Percentiles rank a stretch among this genome's conserved stretches.
phyloP scores from a whole-genome alignment of 2,113 vertebrate species.

The Falcunculus frontatus region DNA sequence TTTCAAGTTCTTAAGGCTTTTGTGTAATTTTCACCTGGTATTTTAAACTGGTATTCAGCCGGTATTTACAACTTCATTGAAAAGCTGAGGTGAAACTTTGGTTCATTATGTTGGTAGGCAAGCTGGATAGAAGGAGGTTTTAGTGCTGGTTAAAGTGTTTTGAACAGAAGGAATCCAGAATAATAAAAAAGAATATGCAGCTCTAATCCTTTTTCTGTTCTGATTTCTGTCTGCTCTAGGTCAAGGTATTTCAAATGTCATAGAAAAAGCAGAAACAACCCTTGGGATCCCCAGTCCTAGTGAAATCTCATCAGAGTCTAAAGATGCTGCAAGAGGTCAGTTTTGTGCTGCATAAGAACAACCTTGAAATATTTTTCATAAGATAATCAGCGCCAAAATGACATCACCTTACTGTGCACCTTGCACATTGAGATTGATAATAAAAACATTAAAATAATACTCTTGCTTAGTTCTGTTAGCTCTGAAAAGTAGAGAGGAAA shows the following conservation, averaged over 20 bases:
- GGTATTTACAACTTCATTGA: background rate
- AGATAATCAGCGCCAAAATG: background rate
- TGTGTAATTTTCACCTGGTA: background rate
- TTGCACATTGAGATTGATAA: background rate
- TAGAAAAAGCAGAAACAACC: conserved; percentile 95
- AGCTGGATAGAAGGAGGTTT: background rate
- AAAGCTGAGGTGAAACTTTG: background rate
- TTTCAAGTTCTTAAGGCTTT: background rate
- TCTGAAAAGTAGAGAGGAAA: background rate
- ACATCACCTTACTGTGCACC: background rate
- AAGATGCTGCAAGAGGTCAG: conserved; percentile 66
- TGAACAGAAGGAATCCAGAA: background rate
- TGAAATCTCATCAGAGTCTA: conserved; percentile 77
- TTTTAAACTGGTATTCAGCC: background rate
- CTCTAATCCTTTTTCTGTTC: background rate
- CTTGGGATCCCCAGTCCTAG: conserved; percentile 90
- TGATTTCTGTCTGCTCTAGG: conserved; percentile 70
- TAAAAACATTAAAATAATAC: background rate
- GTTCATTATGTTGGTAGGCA: background rate
- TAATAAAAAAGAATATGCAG: background rate
- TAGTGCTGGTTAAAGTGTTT: background rate
- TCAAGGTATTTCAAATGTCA: conserved; percentile 90
- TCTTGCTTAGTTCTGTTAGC: background rate
- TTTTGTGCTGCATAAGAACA: background rate
- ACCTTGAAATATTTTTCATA: background rate